Evolutionary conservation across 2,113 vertebrate species (phyloP), one percentile per base, ranked within the genome.

Genomic region (Noturus placidus): DNA sequence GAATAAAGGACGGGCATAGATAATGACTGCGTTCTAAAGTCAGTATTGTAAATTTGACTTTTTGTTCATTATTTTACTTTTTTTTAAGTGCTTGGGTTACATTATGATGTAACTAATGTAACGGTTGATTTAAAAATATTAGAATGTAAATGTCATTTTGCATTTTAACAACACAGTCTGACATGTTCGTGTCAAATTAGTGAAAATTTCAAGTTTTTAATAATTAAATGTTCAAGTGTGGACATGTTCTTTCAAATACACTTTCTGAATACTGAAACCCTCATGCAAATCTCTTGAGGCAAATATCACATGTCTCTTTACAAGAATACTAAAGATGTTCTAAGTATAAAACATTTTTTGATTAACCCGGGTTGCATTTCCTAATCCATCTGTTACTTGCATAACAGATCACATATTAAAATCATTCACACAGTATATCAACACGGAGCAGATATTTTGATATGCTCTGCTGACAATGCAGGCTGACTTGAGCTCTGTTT

Each of bases 161-260:
- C 15, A 30, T 89, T 89, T 90, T 91, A 79, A 91, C 38, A 91
- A 83, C 61, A 82, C 80, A 83, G 67, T 30, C 9, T 27, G 63
- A 83, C 11, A 54, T 9, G 50, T 38, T 72, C 7, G 46, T 4
- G n/a, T 33, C 15, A 59, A 8, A 35, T 15, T 74, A 15, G 56
- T 5, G 13, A 57, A 33, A 15, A 74, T 76, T 85, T 82, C 76
- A 65, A 87, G 46, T 77, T 67, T 30, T 80, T 4, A 52, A 35
- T 65, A 67, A 79, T 86, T 70, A 77, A 77, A 33, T 33, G 22
- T 69, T 84, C n/a, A 84, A 84, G 63, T 84, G 65, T 69, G 35
- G 50, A 56, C 50, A 67, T 80, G 33, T 38, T 42, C 20, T 79
- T 70, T 87, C 17, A 42, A n/a, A 67, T 42, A 52, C 17, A 78